These are phyloP conservation scores for Pogoniulus pusillus DNA, from an alignment of 2,797 vertebrate genomes.

Conservation along the genomic window DNA sequence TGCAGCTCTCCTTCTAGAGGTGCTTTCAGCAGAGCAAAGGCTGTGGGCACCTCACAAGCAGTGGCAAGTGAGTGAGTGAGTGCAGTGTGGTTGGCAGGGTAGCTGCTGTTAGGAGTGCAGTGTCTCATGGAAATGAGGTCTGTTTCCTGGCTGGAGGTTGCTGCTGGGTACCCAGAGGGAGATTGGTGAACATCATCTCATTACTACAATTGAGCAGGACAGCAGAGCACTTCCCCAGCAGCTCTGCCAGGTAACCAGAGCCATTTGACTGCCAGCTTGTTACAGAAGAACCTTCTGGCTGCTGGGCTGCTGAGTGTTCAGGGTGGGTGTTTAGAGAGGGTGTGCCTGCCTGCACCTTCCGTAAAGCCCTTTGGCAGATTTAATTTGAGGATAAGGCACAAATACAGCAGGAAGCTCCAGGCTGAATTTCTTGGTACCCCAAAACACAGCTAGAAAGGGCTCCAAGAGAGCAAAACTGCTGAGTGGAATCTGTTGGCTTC, in stretches of 20 bases:
- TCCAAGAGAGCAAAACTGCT: neutral
- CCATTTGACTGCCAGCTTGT: neutral
- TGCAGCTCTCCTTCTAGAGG: neutral
- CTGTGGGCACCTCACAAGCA: rapidly evolving
- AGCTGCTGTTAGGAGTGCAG: neutral
- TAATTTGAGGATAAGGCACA: neutral
- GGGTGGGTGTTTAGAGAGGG: neutral
- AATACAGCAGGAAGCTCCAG: neutral
- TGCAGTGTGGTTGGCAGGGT: neutral
- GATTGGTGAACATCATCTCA: neutral
- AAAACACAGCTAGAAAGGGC: neutral
- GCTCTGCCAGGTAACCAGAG: neutral
- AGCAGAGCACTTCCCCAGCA: neutral
- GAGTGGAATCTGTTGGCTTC: neutral
- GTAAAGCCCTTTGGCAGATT: rapidly evolving
- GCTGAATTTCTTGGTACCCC: neutral
- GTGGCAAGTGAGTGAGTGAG: neutral
- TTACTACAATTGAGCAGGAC: neutral
- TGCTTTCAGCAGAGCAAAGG: neutral
- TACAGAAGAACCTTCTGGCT: neutral
- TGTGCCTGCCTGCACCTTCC: neutral
- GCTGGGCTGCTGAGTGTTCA: neutral
- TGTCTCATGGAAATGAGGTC: neutral
- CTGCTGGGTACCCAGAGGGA: neutral
- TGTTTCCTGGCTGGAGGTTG: neutral